Base-by-base conservation (phyloP, 1,140 invertebrate species). In the Dinoponera quadriceps region DNA sequence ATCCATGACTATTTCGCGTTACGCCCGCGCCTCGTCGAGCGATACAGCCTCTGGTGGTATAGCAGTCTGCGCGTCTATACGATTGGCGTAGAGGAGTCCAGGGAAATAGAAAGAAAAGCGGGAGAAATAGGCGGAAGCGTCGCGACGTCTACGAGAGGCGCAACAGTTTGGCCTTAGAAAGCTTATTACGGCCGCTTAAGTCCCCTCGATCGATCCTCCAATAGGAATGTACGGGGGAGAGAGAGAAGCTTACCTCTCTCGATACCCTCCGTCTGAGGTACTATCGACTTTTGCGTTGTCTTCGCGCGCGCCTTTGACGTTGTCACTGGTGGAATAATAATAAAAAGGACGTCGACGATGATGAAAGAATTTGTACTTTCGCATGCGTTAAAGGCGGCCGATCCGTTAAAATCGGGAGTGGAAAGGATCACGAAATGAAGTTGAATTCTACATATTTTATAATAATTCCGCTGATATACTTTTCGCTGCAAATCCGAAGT, bases 151-250 rank as follows among this genome's bases (percentile, higher is more conserved):
- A 74, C 11, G 55, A 51, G 66, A 83, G 55, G 68, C 86, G 86
- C 85, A 88, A 88, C 86, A 88, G 86, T 87, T 88, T 88, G 86
- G 49, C 73, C 44, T 77, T 87, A 82, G 59, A 48, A 69, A 82
- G 72, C 44, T 87, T 59, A 80, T 86, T 82, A 74, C 38, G 13
- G 65, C 48, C 48, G 22, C 49, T 27, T 44, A 60, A 78, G 48
- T 84, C 38, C 9, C 27, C 33, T 55, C 44, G 38, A 73, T 84
- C 81, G 68, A 29, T 69, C 16, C 62, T 20, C 16, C 20, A 73
- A 68, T 29, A 48, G 25, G 69, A 83, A 55, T 54, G 51, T 54
- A 65, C 57, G 27, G n/a, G n/a, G 27, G n/a, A 16, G 11, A 9
- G 57, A 33, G 49, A 77, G 38, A 4, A 9, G 11, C 18, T 54